phyloP scores from a whole-genome alignment of 1,140 invertebrate genomes.

The Aphelinus certus region DNA sequence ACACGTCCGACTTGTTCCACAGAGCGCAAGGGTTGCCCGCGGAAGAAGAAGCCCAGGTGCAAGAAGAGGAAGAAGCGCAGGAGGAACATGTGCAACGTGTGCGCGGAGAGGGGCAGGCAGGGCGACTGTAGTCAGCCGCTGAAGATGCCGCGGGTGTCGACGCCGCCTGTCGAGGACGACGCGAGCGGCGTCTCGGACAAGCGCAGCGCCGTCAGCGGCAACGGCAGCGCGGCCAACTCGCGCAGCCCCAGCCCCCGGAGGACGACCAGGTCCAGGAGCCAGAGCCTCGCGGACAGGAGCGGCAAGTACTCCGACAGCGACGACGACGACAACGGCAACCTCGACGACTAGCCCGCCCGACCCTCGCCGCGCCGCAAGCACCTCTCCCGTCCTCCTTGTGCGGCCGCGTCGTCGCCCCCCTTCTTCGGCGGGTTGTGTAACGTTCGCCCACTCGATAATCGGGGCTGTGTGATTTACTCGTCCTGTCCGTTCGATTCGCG shows the following conservation, averaged over 20 bases:
- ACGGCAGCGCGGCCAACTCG: neutral
- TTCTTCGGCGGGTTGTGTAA: no score
- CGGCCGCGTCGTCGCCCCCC: no score
- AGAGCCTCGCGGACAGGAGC: slow-evolving; percentile 7
- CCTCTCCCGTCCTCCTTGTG: no score
- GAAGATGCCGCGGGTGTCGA: neutral
- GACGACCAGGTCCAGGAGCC: slow-evolving; percentile 12
- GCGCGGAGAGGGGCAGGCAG: slow-evolving; percentile 5
- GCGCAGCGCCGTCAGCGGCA: slow-evolving; percentile 1
- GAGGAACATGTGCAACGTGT: slow-evolving; percentile 19
- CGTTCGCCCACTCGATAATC: no score
- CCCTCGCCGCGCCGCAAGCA: no score
- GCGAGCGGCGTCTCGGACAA: slow-evolving; percentile 11
- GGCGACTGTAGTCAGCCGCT: slow-evolving; percentile 8
- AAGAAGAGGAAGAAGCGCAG: slow-evolving; percentile 15
- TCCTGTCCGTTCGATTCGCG: no score
- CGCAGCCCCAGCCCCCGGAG: slow-evolving; percentile 37
- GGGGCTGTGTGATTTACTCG: no score
- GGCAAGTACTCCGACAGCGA: slow-evolving; percentile 26
- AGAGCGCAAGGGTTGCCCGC: slow-evolving; percentile 16
- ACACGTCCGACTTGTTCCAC: neutral
- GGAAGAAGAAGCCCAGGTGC: slow-evolving; percentile 4
- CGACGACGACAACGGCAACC: slow-evolving; percentile 19
- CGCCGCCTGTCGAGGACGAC: neutral
- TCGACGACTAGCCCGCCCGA: neutral